Evolutionary conservation across 2,797 vertebrate genomes (phyloP).

Genomic region (Peromyscus melanophrys): DNA sequence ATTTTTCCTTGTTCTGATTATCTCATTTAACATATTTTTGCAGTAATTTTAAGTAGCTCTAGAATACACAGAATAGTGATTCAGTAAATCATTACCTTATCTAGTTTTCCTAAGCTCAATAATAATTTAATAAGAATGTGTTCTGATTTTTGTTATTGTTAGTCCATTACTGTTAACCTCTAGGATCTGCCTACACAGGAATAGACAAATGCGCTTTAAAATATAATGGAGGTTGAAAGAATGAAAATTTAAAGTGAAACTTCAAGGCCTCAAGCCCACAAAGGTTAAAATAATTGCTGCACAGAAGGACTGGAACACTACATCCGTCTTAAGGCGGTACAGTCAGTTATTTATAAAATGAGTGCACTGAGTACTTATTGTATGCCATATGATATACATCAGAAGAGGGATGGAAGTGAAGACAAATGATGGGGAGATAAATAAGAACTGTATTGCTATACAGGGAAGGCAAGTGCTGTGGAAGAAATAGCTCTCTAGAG

Average conservation of each 20-base stretch:
- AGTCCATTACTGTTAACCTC: conserved; percentile 3
- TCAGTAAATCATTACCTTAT: conserved; percentile 31
- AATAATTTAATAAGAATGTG: conserved; percentile 31
- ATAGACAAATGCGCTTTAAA: not conserved
- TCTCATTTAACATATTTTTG: conserved; percentile 34
- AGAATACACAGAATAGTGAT: conserved; percentile 30
- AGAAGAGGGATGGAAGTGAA: not conserved
- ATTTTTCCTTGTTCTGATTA: not conserved
- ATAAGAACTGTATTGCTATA: not conserved
- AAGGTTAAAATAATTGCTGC: not conserved
- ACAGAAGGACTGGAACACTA: not conserved
- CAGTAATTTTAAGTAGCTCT: conserved; percentile 39
- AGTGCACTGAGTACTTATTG: not conserved
- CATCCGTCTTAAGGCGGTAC: not conserved
- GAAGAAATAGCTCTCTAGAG: not conserved
- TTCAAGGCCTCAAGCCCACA: conserved; percentile 8
- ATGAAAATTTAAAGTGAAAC: conserved; percentile 47
- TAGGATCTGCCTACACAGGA: conserved; percentile 7
- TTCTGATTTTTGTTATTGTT: conserved; percentile 21
- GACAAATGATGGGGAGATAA: not conserved
- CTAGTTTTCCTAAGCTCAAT: not conserved
- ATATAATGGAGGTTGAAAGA: conserved; percentile 5
- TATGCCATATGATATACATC: not conserved
- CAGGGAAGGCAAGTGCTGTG: not conserved
- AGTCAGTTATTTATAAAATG: conserved; percentile 27